Evolutionary conservation across 2,888 invertebrate genomes (phyloP).

Genomic region (Chaitophorus viminalis): DNA sequence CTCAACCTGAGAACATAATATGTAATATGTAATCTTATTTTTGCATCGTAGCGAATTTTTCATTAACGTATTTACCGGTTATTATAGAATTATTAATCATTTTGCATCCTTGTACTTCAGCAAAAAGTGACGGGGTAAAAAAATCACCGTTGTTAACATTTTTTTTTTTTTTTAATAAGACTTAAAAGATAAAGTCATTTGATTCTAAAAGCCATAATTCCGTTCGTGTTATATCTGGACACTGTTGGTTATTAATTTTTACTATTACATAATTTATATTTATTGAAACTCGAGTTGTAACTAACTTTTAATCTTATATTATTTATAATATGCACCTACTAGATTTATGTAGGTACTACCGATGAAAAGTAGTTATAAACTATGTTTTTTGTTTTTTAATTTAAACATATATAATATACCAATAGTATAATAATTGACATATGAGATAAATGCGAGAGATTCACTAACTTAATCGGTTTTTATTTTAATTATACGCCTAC

Average conservation of each 20-base stretch:
- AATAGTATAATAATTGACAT: neutral
- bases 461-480: conserved; percentile 12
- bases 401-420: neutral
- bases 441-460: neutral
- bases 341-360: too few species aligned
- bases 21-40: neutral
- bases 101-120: neutral
- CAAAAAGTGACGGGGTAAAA: neutral
- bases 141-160: neutral
- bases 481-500: conserved; percentile 36
- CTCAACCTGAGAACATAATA: conserved; percentile 2
- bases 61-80: conserved; percentile 19
- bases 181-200: neutral
- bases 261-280: neutral
- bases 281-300: neutral
- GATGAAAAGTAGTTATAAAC: neutral
- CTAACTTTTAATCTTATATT: neutral
- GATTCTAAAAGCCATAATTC: neutral
- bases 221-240: neutral
- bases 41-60: conserved; percentile 8
- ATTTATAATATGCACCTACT: too few species aligned
- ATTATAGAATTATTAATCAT: neutral
- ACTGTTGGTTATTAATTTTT: neutral
- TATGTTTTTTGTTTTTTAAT: conserved; percentile 16
- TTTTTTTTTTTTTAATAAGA: neutral